These are phyloP conservation scores for Marronus borbonicus DNA, from an alignment of 2,888 invertebrate species.

Conservation along the genomic window DNA sequence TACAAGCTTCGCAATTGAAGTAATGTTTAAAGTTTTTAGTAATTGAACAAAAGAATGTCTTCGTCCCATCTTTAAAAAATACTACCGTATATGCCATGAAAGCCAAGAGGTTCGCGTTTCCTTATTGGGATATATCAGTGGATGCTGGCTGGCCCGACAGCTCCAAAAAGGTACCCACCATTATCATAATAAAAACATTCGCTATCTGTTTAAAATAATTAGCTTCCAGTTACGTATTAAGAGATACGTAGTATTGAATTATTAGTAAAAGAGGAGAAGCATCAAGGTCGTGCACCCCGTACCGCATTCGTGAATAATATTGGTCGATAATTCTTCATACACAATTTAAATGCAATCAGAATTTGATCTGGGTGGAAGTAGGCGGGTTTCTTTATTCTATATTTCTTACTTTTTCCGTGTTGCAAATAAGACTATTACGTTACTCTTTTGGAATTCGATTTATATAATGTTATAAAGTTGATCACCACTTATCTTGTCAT, in stretches of 20 bases:
- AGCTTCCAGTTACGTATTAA: conserved; percentile 34
- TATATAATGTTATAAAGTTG: conserved; percentile 10
- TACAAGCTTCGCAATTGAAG: not conserved
- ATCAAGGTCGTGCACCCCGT: conserved; percentile 8
- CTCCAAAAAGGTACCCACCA: conserved; percentile 18
- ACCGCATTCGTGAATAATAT: conserved; percentile 38
- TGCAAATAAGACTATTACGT: not conserved
- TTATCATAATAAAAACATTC: conserved; percentile 43
- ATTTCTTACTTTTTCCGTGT: not conserved
- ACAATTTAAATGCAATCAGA: conserved; percentile 16
- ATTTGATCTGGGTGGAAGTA: not conserved
- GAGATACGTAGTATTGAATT: conserved; percentile 12
- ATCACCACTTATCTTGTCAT: conserved; percentile 7
- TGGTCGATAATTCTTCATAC: conserved; percentile 11
- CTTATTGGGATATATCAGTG: conserved; percentile 35
- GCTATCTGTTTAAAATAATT: conserved; percentile 31
- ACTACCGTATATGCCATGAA: conserved; percentile 32
- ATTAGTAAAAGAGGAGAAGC: conserved; percentile 20
- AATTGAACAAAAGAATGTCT: not conserved
- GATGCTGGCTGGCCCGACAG: conserved; percentile 19
- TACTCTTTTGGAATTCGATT: conserved; percentile 29
- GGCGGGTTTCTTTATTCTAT: conserved; percentile 22
- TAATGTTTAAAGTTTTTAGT: conserved; percentile 26
- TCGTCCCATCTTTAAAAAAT: conserved; percentile 11
- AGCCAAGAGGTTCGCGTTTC: conserved; percentile 23